Percentiles rank a stretch among this genome's conserved stretches.
Evolutionary conservation across 2,113 vertebrate species (phyloP).

Genomic region (Trichomycterus rosablanca): DNA sequence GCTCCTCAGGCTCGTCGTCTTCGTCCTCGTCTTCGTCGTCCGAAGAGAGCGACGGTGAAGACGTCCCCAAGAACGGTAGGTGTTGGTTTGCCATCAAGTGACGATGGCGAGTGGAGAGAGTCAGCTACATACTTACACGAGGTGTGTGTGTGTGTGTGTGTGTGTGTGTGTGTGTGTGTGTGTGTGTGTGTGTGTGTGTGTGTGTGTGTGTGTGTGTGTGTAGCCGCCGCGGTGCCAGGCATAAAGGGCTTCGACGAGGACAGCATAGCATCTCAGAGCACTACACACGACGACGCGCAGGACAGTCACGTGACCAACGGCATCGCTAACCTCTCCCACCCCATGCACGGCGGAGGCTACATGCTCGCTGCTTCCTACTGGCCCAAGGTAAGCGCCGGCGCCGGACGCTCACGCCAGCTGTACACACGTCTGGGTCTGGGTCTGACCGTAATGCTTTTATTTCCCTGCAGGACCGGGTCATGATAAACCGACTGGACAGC

Average conservation of each 20-base stretch:
- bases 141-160: too few relatives aligned
- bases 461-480: conserved; percentile 84
- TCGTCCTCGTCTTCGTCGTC: conserved; percentile 91
- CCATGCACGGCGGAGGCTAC: conserved; percentile 86
- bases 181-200: conserved; percentile 3
- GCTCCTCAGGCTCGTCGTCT: conserved; percentile 90
- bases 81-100: too few relatives aligned
- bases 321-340: conserved; percentile 71
- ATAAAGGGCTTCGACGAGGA: conserved; percentile 94
- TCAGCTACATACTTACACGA: too few relatives aligned
- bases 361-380: conserved; percentile 94
- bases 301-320: conserved; percentile 87
- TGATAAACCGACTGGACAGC: conserved; percentile 96
- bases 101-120: too few relatives aligned
- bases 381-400: conserved; percentile 80
- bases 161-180: neutral
- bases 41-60: conserved; percentile 83
- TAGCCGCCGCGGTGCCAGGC: conserved; percentile 72
- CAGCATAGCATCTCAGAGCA: conserved; percentile 88
- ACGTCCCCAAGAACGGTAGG: conserved; percentile 66
- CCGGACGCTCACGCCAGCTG: too few relatives aligned
- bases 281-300: conserved; percentile 87
- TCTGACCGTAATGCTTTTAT: neutral
- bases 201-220: conserved; percentile 13
- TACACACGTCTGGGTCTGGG: neutral